phyloP scores from a whole-genome alignment of 2,113 vertebrate genomes.

The Psittacula cyanocephala region DNA sequence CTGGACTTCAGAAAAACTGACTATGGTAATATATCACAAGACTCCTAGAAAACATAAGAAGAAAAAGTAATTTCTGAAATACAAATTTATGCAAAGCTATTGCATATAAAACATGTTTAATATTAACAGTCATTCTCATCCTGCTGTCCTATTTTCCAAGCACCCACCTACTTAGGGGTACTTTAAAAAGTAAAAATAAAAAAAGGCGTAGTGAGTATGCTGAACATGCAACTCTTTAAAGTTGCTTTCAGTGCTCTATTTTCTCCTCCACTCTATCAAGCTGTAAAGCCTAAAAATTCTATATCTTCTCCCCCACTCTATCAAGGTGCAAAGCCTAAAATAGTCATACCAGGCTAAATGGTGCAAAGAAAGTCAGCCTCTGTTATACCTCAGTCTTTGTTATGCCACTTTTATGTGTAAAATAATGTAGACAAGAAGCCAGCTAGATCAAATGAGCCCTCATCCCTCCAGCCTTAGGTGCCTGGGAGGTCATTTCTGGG shows the following conservation, averaged over 20 bases:
- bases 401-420: neutral
- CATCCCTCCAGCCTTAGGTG: neutral
- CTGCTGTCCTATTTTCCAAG: slow-evolving; percentile 26
- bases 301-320: neutral
- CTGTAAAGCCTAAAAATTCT: neutral
- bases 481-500: neutral
- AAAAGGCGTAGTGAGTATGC: neutral
- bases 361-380: neutral
- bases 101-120: neutral
- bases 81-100: neutral
- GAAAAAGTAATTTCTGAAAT: neutral
- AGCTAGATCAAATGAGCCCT: neutral
- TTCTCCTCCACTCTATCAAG: neutral
- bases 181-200: neutral
- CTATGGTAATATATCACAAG: neutral
- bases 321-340: neutral
- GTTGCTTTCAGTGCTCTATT: neutral
- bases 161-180: neutral
- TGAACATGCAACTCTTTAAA: neutral
- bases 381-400: neutral
- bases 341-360: neutral
- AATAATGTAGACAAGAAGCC: neutral
- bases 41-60: neutral
- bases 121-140: slow-evolving; percentile 26
- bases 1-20: neutral